Base-by-base conservation (phyloP, 2,797 vertebrate genomes). In the Lepidocolaptes lacrymiger region DNA sequence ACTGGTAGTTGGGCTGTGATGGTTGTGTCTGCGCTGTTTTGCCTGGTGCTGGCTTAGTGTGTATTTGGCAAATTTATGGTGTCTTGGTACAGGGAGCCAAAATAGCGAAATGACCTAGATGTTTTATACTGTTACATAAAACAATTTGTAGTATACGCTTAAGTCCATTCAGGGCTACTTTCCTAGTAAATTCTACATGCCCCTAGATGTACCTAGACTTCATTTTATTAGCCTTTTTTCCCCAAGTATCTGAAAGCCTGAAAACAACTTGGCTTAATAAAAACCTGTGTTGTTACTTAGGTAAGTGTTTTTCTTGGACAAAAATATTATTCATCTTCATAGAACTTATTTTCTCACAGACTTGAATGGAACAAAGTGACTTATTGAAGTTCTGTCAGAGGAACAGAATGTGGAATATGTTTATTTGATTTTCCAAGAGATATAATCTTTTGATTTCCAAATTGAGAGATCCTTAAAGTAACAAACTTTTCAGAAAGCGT, bases 401-500 rank as follows among this genome's bases (percentile, higher is more conserved):
- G 52, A 86, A 39, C 21, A 67, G 66, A 79, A 77, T 41, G 12
- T 67, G 14, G 63, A 74, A 59, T 80, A 73, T 5, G 5, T 52
- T 28, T 68, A 43, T 90, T 72, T 58, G 32, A 36, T 94, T 93
- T 92, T 94, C 76, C 92, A n/a, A 91, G 30, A 26, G n/a, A 14
- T 49, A 14, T 0, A 5, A 24, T 69, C 10, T 93, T 89, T 44
- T 68, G 51, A 75, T 88, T 80, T 92, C 54, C 37, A 75, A 7
- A n/a, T 75, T 2, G 8, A 41, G 44, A 56, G 22, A 68, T 80
- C 36, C 14, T 91, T 86, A 52, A 90, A 86, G 32, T 61, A 87
- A 51, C 22, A 11, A 30, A 10, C 12, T 62, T 89, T 93, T 78
- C 79, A 91, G 82, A 55, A 91, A 69, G 58, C 18, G 36, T 5